These are phyloP conservation scores for Tangara arthus DNA, from an alignment of 2,797 vertebrate species.

Conservation along the genomic window DNA sequence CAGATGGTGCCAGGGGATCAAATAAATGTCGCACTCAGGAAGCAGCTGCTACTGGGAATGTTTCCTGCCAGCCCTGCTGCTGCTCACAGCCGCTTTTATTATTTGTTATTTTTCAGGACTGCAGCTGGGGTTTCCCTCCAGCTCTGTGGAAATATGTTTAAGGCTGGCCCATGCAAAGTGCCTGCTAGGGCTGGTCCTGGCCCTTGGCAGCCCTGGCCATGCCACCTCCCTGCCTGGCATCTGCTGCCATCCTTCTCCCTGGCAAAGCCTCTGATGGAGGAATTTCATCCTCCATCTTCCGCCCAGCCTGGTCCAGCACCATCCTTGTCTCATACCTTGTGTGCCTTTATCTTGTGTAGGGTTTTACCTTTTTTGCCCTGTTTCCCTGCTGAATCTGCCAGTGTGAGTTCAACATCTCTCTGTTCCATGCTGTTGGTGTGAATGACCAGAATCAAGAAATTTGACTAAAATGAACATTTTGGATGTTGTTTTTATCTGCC, in stretches of 20 bases:
- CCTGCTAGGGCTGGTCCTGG: not conserved
- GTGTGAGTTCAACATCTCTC: not conserved
- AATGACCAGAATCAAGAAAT: not conserved
- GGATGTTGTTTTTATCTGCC: not conserved
- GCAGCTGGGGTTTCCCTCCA: slow-evolving; percentile 76
- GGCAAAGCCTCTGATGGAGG: not conserved
- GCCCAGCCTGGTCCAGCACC: not conserved
- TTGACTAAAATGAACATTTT: not conserved
- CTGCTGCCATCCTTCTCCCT: not conserved
- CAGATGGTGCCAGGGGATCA: slow-evolving; percentile 79
- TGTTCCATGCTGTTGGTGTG: fast-evolving
- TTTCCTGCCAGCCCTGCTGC: slow-evolving; percentile 75
- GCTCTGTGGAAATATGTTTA: slow-evolving; percentile 70
- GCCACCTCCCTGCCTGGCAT: not conserved
- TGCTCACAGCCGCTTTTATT: slow-evolving; percentile 66
- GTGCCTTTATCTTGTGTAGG: not conserved
- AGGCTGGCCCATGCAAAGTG: slow-evolving; percentile 8
- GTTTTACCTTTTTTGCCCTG: not conserved
- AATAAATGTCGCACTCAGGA: slow-evolving; percentile 78
- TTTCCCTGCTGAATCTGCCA: not conserved
- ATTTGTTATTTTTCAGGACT: slow-evolving; percentile 71
- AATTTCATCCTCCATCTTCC: not conserved
- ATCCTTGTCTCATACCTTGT: fast-evolving
- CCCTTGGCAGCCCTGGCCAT: not conserved
- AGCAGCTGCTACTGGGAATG: slow-evolving; percentile 84